A percentile compares a stretch with the other conserved stretches of the same genome.
Evolutionary conservation across 1,140 invertebrate genomes (phyloP).

Genomic region (Myzus persicae): DNA sequence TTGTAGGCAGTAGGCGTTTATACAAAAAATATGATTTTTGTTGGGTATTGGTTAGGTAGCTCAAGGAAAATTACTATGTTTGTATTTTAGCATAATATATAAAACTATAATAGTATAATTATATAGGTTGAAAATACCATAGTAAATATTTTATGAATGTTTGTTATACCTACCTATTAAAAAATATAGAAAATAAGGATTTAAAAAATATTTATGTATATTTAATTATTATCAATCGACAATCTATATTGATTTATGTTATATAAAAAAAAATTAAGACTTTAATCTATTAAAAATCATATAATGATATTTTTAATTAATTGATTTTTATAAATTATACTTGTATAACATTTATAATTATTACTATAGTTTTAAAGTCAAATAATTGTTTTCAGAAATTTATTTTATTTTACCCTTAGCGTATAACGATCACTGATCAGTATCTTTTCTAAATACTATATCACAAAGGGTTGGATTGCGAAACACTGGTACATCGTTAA

Average conservation of each 20-base stretch:
- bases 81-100: too few relatives aligned
- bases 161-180: neutral
- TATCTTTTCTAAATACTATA: neutral
- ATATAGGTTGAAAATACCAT: neutral
- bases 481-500: conserved; percentile 9
- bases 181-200: neutral
- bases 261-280: neutral
- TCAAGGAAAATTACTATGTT: conserved; percentile 23
- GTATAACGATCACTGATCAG: neutral
- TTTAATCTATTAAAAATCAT: neutral
- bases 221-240: too few relatives aligned
- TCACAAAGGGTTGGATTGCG: neutral
- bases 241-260: neutral
- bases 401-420: neutral
- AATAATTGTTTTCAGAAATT: neutral
- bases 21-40: neutral
- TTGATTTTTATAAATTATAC: neutral
- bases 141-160: neutral
- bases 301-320: neutral
- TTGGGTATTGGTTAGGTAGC: neutral
- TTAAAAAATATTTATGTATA: neutral
- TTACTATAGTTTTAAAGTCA: neutral
- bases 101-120: neutral
- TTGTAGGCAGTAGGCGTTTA: neutral
- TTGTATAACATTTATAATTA: neutral